Percentiles rank a stretch among this genome's conserved stretches.
phyloP scores from a whole-genome alignment of 2,797 vertebrate species.

The Naso thynnoides region DNA sequence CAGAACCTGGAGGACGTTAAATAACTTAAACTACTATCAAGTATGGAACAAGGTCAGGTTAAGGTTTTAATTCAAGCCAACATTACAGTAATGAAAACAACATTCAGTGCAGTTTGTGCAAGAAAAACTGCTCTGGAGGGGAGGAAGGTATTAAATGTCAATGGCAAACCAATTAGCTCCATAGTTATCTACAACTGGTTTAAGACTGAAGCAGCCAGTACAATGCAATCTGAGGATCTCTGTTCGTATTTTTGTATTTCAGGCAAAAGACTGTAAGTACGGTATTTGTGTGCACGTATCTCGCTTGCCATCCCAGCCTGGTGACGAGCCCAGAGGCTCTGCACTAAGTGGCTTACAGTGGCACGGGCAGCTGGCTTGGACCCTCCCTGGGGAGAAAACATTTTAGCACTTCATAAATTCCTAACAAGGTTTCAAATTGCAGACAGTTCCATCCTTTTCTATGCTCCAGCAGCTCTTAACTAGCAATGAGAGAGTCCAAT shows the following conservation, averaged over 20 bases:
- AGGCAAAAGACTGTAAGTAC: slow-evolving; percentile 20
- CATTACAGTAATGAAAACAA: slow-evolving; percentile 54
- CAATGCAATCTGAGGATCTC: slow-evolving; percentile 36
- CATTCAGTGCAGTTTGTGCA: slow-evolving; percentile 52
- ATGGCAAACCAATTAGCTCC: slow-evolving; percentile 78
- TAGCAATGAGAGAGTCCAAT: slow-evolving; percentile 64
- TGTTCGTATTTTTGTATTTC: slow-evolving; percentile 47
- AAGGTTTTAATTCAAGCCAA: slow-evolving; percentile 52
- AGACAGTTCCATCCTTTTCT: slow-evolving; percentile 88
- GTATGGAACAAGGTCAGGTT: slow-evolving; percentile 68
- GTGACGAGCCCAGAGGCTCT: slow-evolving; percentile 69
- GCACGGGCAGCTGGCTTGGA: slow-evolving; percentile 91
- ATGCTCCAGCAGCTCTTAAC: slow-evolving; percentile 82
- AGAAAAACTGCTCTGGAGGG: slow-evolving; percentile 52
- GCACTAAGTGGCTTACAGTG: slow-evolving; percentile 82
- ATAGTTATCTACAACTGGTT: slow-evolving; percentile 79
- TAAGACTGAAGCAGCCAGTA: slow-evolving; percentile 69
- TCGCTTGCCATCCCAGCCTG: slow-evolving; percentile 66
- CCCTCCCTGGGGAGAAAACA: slow-evolving; percentile 93
- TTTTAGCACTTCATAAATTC: slow-evolving; percentile 99
- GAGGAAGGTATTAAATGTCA: slow-evolving; percentile 63
- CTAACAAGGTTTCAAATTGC: slow-evolving; percentile 99
- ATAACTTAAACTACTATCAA: slow-evolving; percentile 68
- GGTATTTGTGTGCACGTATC: slow-evolving; percentile 43
- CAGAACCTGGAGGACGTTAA: slow-evolving; percentile 50